phyloP scores from a whole-genome alignment of 2,888 invertebrate genomes.

The Idaea straminata region DNA sequence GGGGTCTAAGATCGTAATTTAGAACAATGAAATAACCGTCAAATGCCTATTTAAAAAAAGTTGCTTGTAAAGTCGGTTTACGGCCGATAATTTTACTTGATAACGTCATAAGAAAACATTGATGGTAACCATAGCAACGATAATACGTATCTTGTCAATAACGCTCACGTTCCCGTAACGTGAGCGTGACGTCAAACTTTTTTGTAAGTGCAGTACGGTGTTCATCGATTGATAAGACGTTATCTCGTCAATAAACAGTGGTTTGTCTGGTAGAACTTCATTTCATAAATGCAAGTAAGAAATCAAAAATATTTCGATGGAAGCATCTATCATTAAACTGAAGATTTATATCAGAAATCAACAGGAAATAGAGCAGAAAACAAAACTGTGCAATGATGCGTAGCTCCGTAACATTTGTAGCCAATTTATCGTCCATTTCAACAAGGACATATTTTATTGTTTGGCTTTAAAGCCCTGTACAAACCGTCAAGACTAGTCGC shows the following conservation, averaged over 20 bases:
- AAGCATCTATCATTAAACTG: background rate
- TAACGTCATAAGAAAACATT: too few relatives aligned
- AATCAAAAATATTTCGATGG: background rate
- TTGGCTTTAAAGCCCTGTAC: background rate
- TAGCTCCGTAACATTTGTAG: background rate
- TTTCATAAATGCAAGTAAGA: background rate
- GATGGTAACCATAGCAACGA: too few relatives aligned
- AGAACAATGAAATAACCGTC: too few relatives aligned
- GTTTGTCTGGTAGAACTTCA: background rate
- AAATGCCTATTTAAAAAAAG: too few relatives aligned
- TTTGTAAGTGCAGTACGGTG: too few relatives aligned
- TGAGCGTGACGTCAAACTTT: too few relatives aligned
- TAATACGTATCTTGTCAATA: too few relatives aligned
- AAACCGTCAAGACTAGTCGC: background rate
- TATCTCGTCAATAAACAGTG: background rate
- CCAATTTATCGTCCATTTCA: background rate
- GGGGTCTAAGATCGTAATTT: too few relatives aligned
- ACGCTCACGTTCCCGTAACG: too few relatives aligned
- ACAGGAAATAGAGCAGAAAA: constrained; percentile 2
- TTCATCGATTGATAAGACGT: too few relatives aligned
- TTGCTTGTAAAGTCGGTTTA: too few relatives aligned
- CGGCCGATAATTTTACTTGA: too few relatives aligned
- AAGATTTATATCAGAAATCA: background rate
- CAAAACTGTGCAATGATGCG: constrained; percentile 3
- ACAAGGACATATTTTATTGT: background rate